Percentiles rank a stretch among this genome's conserved stretches.
These are phyloP conservation scores for Acromyrmex heyeri DNA, from an alignment of 1,140 invertebrate genomes.

Conservation along the genomic window DNA sequence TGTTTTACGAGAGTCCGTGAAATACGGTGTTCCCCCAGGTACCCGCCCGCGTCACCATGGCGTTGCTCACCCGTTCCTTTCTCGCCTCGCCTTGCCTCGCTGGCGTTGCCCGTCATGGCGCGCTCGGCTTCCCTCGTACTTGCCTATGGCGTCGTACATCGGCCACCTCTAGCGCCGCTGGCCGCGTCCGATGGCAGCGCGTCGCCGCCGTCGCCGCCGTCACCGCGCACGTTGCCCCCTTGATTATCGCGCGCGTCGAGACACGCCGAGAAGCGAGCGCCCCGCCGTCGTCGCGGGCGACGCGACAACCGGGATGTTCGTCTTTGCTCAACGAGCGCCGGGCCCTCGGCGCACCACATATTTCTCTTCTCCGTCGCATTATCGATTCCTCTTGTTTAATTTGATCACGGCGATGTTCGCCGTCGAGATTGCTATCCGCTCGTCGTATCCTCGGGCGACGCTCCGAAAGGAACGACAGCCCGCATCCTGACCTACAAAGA, in stretches of 20 bases:
- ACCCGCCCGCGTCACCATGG: slow-evolving; percentile 57
- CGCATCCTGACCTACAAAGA: not conserved
- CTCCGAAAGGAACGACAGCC: not conserved
- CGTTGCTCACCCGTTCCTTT: slow-evolving; percentile 34
- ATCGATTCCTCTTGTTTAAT: slow-evolving; percentile 68
- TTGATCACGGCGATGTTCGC: not conserved
- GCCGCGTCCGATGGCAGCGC: slow-evolving; percentile 61
- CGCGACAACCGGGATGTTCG: slow-evolving; percentile 1
- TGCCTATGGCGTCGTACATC: slow-evolving; percentile 18
- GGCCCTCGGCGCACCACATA: no score
- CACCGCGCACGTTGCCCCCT: slow-evolving; percentile 25
- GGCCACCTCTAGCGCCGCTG: slow-evolving; percentile 33
- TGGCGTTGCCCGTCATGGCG: slow-evolving; percentile 61
- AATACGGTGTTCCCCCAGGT: slow-evolving; percentile 54
- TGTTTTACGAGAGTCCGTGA: slow-evolving; percentile 58
- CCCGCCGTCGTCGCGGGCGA: slow-evolving; percentile 10
- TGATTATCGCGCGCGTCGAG: slow-evolving; percentile 8
- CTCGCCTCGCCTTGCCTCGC: slow-evolving; percentile 8
- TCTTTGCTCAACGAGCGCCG: not conserved
- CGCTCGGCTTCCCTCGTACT: slow-evolving; percentile 27
- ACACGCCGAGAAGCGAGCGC: not conserved
- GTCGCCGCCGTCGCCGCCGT: not conserved
- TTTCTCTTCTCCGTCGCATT: slow-evolving; percentile 13
- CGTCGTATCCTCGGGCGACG: not conserved
- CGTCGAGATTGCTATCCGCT: not conserved